These are phyloP conservation scores for Parnassius apollo DNA, from an alignment of 2,888 invertebrate genomes.

Conservation along the genomic window DNA sequence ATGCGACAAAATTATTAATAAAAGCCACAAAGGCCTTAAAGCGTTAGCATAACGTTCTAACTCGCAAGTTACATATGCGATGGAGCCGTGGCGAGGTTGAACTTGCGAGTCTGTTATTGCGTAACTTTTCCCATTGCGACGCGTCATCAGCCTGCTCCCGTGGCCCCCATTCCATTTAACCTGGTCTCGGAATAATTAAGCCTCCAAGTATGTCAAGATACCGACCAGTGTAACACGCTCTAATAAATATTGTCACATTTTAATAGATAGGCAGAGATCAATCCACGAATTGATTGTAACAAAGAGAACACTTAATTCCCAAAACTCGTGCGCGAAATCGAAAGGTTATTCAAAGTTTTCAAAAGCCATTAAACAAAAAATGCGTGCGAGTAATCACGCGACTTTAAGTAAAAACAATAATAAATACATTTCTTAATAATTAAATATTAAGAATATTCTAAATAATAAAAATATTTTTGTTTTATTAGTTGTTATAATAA, in stretches of 20 bases:
- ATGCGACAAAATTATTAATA: constrained; percentile 32
- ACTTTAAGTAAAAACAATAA: no score
- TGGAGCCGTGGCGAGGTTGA: constrained; percentile 36
- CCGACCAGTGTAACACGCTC: neutral
- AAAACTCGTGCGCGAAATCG: no score
- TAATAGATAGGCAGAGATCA: no score
- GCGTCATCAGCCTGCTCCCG: constrained; percentile 42
- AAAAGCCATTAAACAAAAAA: no score
- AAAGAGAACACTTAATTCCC: no score
- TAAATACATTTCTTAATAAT: no score
- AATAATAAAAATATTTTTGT: no score
- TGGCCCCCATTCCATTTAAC: constrained; percentile 29
- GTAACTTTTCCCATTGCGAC: constrained; percentile 66
- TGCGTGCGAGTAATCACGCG: no score
- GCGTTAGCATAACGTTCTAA: constrained; percentile 38
- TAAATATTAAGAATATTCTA: no score
- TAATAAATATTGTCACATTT: neutral
- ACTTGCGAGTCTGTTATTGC: constrained; percentile 59
- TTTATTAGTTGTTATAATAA: no score
- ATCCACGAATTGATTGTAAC: no score
- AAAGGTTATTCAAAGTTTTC: no score
- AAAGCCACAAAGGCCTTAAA: constrained; percentile 34
- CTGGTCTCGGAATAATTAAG: constrained; percentile 49
- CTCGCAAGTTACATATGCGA: constrained; percentile 33
- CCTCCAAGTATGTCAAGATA: constrained; percentile 29